Base-by-base conservation (phyloP, 2,113 vertebrate genomes). In the Miniopterus natalensis region DNA sequence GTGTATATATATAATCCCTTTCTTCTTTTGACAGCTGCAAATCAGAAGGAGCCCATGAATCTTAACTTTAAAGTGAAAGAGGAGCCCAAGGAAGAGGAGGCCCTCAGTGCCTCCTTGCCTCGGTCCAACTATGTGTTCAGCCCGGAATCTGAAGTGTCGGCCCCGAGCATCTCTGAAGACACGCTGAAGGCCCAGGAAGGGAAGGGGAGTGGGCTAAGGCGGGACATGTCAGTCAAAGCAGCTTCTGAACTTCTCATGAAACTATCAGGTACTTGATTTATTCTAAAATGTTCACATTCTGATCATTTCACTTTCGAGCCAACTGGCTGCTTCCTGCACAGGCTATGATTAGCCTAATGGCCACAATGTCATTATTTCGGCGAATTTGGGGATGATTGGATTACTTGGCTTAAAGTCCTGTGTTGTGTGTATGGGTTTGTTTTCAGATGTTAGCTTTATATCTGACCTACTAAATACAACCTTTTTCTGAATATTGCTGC, bases 231-330 rank as follows among this genome's bases (percentile, higher is more conserved):
- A 9, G 96, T 99, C 95, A 99, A 99, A 98, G 99, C 99, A 88
- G 99, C 99, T 3, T 99, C 99, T 11, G 99, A 99, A 96, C 99
- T 99, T 97, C 99, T 99, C 88, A 99, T 99, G 98, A 99, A 99
- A 94, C 99, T 99, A 61, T 99, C 99, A 99, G 99, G 99, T 99
- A 99, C 88, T 84, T 47, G 61, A 49, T 97, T 97, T 49, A 59
- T 96, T 96, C 96, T 70, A 68, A 95, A 84, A 47, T 92, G 57
- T 1, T 96, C 59, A 88, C 15, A 18, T 80, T 80, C 25, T 75
- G 42, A 23, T 53, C 9, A 8, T 80, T 68, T 75, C 11, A 29
- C 0, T 6, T 40, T 59, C 8, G 66, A 81, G 51, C 55, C 80
- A 14, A 17, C 51, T 1, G 61, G 65, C 55, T 14, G 27, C 92